Evolutionary conservation across 2,797 vertebrate genomes (phyloP), one percentile per base, ranked within the genome.

Genomic region (Tarsius wallacei): DNA sequence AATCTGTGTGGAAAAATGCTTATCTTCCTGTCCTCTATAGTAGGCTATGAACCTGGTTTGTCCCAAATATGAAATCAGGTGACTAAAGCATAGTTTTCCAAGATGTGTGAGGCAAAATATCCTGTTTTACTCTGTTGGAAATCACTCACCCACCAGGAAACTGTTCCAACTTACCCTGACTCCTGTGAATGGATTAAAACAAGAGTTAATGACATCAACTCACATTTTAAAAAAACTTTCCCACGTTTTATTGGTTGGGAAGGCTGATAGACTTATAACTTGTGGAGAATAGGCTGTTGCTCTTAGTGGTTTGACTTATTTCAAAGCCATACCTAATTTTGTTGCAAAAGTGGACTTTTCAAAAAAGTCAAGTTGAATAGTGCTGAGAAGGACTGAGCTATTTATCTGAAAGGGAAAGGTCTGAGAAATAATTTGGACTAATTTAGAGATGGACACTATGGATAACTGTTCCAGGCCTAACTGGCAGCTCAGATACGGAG

Each of bases 241-340:
- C 42, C 19, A 51, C 9, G 14, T 73, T 86, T 93, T 55, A 2
- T 83, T 70, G 13, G 11, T 42, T 87, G 77, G 64, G 51, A 84
- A 84, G 73, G 4, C 36, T 81, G 53, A 81, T 33, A 96, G 51
- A 36, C 16, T 1, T 95, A n/a, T 59, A 26, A 71, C 61, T 64
- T 85, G 49, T 17, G 53, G n/a, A 47, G 12, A 24, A 5, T 13
- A 47, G 26, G 16, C 22, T 84, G 1, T 71, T 76, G 71, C 21
- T 82, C 2, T 42, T 71, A 19, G 11, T 78, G 49, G 47, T 83
- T 49, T 83, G 84, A 70, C 19, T 80, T 36, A 76, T 59, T 83
- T 80, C 47, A 91, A 91, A 91, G 2, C 51, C 26, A 21, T 21
- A 80, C 0, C 1, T 93, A 89, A 71, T 87, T 95, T 87, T 80